Evolutionary conservation across 2,113 vertebrate genomes (phyloP).

Genomic region (Mustela nigripes): DNA sequence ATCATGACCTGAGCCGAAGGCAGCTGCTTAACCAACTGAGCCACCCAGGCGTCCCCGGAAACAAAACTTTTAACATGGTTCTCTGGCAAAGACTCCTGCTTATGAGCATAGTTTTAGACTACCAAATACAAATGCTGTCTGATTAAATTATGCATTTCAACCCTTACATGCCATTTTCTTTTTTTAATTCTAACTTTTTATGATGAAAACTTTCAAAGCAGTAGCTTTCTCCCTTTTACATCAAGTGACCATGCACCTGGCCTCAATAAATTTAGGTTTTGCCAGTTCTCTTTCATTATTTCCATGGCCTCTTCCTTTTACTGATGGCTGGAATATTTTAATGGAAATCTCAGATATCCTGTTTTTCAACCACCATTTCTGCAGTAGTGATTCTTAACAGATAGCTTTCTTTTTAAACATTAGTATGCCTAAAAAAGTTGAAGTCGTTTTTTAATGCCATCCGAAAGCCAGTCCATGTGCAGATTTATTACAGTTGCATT

Average conservation of each 20-base stretch:
- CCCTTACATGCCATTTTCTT: background rate
- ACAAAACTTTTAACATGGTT: background rate
- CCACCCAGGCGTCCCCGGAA: background rate
- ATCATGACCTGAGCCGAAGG: too few relatives aligned
- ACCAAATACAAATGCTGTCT: background rate
- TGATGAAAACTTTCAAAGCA: background rate
- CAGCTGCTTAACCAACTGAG: too few relatives aligned
- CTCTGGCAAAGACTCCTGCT: background rate
- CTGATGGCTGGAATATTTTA: background rate
- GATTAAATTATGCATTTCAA: background rate
- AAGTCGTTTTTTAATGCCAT: background rate
- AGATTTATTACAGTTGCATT: background rate
- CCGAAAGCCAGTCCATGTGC: background rate
- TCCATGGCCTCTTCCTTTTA: background rate
- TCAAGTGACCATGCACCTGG: background rate
- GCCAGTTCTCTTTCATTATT: background rate
- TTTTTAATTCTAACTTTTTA: background rate
- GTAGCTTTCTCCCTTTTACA: background rate
- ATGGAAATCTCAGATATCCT: background rate
- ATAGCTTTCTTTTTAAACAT: background rate
- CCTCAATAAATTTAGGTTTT: background rate
- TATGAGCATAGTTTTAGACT: background rate
- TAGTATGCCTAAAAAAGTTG: background rate
- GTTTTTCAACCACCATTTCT: slow-evolving; percentile 13
- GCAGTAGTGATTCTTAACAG: background rate